A percentile compares a stretch with the other conserved stretches of the same genome.
Conservation (phyloP, 2,797 vertebrate genomes). For the Orientallactaga sibirica region DNA sequence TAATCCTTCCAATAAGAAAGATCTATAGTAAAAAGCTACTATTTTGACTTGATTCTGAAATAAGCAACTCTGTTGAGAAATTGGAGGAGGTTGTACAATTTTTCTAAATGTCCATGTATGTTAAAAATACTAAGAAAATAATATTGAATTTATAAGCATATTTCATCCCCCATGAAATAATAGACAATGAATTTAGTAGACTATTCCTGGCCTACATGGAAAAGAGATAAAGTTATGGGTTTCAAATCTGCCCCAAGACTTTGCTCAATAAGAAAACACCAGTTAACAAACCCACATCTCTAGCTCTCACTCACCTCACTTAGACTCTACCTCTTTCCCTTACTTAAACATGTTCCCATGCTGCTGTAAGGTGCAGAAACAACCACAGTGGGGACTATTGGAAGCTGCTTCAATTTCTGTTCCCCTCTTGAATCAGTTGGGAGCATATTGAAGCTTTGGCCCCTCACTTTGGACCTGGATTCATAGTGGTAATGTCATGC, state of each 20-base stretch:
- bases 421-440: background rate
- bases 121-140: background rate
- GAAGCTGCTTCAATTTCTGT: background rate
- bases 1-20: background rate
- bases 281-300: background rate
- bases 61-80: background rate
- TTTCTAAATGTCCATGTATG: background rate
- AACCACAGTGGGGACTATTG: background rate
- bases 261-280: background rate
- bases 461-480: background rate
- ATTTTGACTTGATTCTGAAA: background rate
- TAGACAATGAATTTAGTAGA: background rate
- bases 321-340: background rate
- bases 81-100: background rate
- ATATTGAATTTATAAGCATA: background rate
- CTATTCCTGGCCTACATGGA: background rate
- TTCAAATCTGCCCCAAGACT: background rate
- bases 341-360: background rate
- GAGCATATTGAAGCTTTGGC: background rate
- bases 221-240: background rate
- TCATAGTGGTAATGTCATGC: background rate
- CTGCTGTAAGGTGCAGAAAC: background rate
- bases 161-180: background rate
- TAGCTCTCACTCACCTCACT: rapidly evolving
- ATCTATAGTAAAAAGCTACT: background rate